Evolutionary conservation across 2,113 vertebrate genomes (phyloP).

Genomic region (Melanotaenia duboulayi): DNA sequence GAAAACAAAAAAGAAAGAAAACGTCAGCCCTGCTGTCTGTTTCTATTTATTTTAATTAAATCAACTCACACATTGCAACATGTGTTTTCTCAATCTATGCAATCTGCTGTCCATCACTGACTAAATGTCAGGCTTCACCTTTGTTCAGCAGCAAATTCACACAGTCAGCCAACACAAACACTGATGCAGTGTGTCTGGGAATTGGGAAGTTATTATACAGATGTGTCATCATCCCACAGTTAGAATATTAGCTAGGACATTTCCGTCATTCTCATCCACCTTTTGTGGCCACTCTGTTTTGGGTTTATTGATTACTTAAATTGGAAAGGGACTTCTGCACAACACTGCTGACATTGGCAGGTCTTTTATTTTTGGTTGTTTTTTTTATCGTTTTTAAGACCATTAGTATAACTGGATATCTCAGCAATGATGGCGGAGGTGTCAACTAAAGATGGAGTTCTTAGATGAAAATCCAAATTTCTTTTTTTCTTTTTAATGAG

Average conservation of each 20-base stretch:
- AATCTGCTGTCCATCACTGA: background rate
- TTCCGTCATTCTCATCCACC: conserved; percentile 13
- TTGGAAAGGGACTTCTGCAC: background rate
- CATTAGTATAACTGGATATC: background rate
- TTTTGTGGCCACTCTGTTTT: background rate
- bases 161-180: conserved; percentile 33
- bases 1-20: background rate
- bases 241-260: conserved; percentile 9
- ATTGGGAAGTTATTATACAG: conserved; percentile 11
- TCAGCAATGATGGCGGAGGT: background rate
- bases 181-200: conserved; percentile 17
- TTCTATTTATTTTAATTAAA: background rate
- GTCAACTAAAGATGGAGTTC: no score
- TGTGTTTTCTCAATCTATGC: conserved; percentile 19
- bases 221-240: conserved; percentile 3
- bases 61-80: background rate
- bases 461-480: no score
- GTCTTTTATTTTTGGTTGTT: no score
- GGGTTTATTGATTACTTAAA: background rate
- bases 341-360: background rate
- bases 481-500: no score
- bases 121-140: conserved; percentile 33
- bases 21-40: background rate
- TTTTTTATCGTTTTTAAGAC: background rate
- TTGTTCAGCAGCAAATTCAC: conserved; percentile 3